Conservation (phyloP, 2,888 invertebrate genomes). For the Lasioglossum oenotherae region DNA sequence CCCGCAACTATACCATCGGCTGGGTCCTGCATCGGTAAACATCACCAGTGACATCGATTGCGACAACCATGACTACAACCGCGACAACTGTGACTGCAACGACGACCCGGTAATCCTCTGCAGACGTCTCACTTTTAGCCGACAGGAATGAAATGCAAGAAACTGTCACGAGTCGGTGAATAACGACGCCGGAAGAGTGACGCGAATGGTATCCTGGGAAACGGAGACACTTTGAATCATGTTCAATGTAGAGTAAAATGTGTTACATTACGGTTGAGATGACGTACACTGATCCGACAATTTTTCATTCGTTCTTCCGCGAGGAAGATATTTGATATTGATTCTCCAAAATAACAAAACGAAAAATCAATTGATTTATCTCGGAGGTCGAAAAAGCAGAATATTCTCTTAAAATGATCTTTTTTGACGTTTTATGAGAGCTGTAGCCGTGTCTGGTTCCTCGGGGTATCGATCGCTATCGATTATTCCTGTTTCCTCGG, state of each 20-base stretch:
- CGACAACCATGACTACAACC: slow-evolving; percentile 23
- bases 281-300: not conserved
- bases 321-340: not conserved
- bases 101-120: slow-evolving; percentile 28
- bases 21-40: slow-evolving; percentile 82
- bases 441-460: not conserved
- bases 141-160: slow-evolving; percentile 1
- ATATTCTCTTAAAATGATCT: not conserved
- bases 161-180: not conserved
- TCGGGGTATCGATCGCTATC: slow-evolving; percentile 35
- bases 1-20: slow-evolving; percentile 93
- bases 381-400: not conserved
- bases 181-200: not conserved
- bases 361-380: not conserved
- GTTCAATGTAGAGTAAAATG: not conserved
- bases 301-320: not conserved
- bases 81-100: slow-evolving; percentile 24
- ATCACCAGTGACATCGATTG: slow-evolving; percentile 38
- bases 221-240: slow-evolving; percentile 4
- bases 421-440: not conserved
- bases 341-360: too few species aligned
- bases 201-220: not conserved
- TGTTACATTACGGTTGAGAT: not conserved
- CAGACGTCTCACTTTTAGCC: slow-evolving; percentile 17
- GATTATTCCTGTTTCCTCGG: slow-evolving; percentile 48